Conservation (phyloP, 37 sponge, comb jelly and placozoan species). For the Cliona cf. orientalis region DNA sequence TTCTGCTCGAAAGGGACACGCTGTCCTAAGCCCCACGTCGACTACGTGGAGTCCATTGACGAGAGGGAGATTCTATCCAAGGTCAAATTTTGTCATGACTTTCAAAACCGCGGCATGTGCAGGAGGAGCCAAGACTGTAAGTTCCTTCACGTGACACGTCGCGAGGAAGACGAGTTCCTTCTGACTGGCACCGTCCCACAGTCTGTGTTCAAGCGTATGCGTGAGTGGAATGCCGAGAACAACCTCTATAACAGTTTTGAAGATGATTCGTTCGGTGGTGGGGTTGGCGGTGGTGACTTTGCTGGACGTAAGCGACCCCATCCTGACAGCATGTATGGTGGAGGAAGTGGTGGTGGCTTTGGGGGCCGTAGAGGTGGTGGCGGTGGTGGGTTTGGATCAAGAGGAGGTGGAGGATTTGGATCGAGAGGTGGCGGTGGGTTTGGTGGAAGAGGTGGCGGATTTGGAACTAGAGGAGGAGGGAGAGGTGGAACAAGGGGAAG, state of each 20-base stretch:
- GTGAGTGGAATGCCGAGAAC: constrained; percentile 28
- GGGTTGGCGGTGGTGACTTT: background rate
- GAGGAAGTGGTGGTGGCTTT: constrained; percentile 20
- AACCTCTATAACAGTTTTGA: background rate
- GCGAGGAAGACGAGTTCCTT: constrained; percentile 75
- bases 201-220: constrained; percentile 55
- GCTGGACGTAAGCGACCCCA: background rate
- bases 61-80: constrained; percentile 64
- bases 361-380: constrained; percentile 21
- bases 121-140: constrained; percentile 33
- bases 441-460: constrained; percentile 11
- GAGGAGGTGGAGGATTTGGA: background rate
- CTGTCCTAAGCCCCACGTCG: constrained; percentile 63
- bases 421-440: constrained; percentile 11
- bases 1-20: constrained; percentile 43
- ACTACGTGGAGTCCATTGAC: constrained; percentile 60
- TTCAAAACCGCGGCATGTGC: constrained; percentile 64
- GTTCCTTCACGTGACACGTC: constrained; percentile 66
- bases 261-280: no score
- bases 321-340: background rate
- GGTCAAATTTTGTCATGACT: constrained; percentile 71
- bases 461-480: background rate
- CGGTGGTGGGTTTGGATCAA: background rate
- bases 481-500: background rate
- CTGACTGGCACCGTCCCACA: constrained; percentile 60